A percentile compares a stretch with the other conserved stretches of the same genome.
phyloP scores from a whole-genome alignment of 2,888 invertebrate species.

The Ennomos erosarius region DNA sequence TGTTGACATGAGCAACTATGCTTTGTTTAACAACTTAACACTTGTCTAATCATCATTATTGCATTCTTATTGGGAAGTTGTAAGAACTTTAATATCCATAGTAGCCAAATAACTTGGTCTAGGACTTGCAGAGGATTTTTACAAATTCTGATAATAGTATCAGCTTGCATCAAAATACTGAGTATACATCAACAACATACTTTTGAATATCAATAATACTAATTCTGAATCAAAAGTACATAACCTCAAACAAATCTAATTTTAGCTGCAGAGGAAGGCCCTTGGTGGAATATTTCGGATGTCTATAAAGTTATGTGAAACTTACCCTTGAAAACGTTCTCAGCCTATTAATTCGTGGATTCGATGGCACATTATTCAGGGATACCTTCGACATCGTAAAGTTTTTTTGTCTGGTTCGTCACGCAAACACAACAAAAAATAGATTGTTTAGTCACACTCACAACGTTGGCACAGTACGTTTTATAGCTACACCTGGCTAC shows the following conservation, averaged over 20 bases:
- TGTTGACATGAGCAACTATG: too few species aligned
- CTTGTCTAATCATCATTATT: too few species aligned
- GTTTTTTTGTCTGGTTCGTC: conserved; percentile 42
- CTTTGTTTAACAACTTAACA: too few species aligned
- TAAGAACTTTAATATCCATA: too few species aligned
- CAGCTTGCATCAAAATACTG: too few species aligned
- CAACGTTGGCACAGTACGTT: conserved; percentile 56
- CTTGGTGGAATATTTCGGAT: conserved; percentile 28
- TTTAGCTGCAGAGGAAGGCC: conserved; percentile 43
- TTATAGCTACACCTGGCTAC: conserved; percentile 47
- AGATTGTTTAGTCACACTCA: conserved; percentile 57
- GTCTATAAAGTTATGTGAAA: conserved; percentile 32
- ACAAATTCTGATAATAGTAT: too few species aligned
- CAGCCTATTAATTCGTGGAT: conserved; percentile 76
- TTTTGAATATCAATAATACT: conserved; percentile 13
- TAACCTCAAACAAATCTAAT: conserved; percentile 57
- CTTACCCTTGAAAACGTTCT: conserved; percentile 81
- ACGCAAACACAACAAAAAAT: conserved; percentile 60
- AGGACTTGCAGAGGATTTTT: too few species aligned
- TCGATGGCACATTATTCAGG: conserved; percentile 79
- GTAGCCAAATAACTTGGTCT: too few species aligned
- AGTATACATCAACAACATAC: conserved; percentile 6
- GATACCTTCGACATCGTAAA: conserved; percentile 76
- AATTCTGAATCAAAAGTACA: conserved; percentile 34
- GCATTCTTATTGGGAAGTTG: too few species aligned